phyloP scores from a whole-genome alignment of 2,113 vertebrate species.

The Oncorhynchus gorbuscha region DNA sequence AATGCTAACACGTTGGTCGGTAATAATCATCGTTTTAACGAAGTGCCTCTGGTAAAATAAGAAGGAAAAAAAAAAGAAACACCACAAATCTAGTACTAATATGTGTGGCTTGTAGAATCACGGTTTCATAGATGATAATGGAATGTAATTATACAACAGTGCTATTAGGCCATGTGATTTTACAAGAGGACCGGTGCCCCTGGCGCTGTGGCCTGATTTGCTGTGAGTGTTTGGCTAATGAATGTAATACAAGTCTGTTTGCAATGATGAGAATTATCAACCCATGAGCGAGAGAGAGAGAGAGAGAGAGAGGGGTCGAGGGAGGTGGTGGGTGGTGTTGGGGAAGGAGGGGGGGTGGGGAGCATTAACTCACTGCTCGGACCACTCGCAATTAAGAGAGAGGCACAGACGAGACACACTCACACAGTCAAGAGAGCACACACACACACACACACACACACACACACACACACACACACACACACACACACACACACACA shows the following conservation, averaged over 20 bases:
- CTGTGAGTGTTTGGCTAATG: constrained; percentile 75
- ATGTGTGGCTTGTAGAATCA: constrained; percentile 59
- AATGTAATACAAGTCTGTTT: constrained; percentile 75
- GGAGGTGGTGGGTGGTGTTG: constrained; percentile 31
- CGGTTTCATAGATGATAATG: constrained; percentile 78
- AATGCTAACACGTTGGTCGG: constrained; percentile 5
- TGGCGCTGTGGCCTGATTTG: constrained; percentile 73
- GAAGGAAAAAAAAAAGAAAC: constrained; percentile 19
- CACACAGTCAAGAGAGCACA: constrained; percentile 29
- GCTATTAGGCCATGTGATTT: constrained; percentile 75
- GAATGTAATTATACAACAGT: constrained; percentile 74
- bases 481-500: constrained; percentile 12
- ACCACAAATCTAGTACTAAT: constrained; percentile 60
- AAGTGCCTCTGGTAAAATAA: constrained; percentile 32
- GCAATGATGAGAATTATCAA: constrained; percentile 67
- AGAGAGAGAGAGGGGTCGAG: no score
- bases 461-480: constrained; percentile 3
- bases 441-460: background rate
- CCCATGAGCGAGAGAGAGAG: constrained; percentile 32
- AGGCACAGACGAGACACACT: constrained; percentile 29
- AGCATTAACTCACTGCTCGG: constrained; percentile 36
- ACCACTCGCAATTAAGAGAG: constrained; percentile 51
- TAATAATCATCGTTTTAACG: constrained; percentile 31
- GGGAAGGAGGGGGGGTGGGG: background rate
- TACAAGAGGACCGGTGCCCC: constrained; percentile 71